Base-by-base conservation (phyloP, 2,113 vertebrate species). In the Psilopogon haemacephalus region DNA sequence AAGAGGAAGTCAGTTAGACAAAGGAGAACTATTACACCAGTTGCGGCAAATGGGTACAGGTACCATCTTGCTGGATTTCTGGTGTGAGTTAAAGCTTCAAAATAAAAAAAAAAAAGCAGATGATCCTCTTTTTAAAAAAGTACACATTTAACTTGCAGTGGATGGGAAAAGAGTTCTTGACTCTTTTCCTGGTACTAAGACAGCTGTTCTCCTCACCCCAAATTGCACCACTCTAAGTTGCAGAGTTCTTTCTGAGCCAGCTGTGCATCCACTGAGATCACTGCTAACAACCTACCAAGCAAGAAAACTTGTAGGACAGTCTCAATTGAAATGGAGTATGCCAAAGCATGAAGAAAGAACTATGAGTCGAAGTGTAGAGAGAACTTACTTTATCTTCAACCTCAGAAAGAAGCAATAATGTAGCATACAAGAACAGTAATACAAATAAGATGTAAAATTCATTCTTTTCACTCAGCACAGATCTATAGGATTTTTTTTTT, bases 291-390 rank as follows among this genome's bases (percentile, higher is more conserved):
- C 72, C 33, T 24, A 4, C 14, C 7, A 1, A 19, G 21, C 3
- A 23, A 38, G 18, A 52, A 9, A 37, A 12, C 30, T 65, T 23
- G 27, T 0, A 3, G 32, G 52, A 11, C 4, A 15, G 20, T 10
- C 38, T 21, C 12, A 1, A 10, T 0, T 54, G 28, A 68, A 17
- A 5, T 1, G 0, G 5, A 15, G 40, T 37, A 2, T 18, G 18
- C 33, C 37, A 24, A 78, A 32, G 38, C 26, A 6, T 0, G 4
- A 35, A n/a, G 55, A 79, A 40, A 24, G 12, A 24, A 3, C 59
- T 59, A 7, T 10, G 40, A 63, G n/a, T 40, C 30, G 33, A 65
- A 65, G 55, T 4, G 4, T 11, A 55, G 63, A 33, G 26, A 17
- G 21, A 83, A 11, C 16, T 64, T 70, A 9, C 2, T 87, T 74